Evolutionary conservation across 2,888 invertebrate genomes (phyloP).

Genomic region (Mystacides longicornis): DNA sequence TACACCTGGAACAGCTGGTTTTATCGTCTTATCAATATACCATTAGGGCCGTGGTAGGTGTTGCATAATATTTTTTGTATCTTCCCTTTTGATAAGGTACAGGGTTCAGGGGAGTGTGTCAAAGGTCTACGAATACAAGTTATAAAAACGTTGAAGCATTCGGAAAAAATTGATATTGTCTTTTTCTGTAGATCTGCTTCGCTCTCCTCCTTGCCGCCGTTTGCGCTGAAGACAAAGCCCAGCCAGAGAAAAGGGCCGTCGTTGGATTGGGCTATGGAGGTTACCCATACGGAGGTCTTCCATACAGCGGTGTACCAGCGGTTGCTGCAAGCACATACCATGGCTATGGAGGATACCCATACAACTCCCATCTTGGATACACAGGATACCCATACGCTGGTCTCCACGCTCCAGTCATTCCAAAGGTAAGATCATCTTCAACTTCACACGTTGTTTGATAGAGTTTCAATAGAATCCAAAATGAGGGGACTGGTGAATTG

Average conservation of each 20-base stretch:
- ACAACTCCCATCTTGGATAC: slow-evolving; percentile 25
- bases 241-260: slow-evolving; percentile 45
- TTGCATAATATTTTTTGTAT: too few species aligned
- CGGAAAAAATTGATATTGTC: background rate
- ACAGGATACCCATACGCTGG: slow-evolving; percentile 40
- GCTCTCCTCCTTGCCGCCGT: slow-evolving; percentile 37
- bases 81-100: too few species aligned
- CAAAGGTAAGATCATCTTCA: too few species aligned
- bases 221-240: slow-evolving; percentile 43
- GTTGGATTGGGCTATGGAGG: slow-evolving; percentile 33
- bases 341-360: slow-evolving; percentile 10
- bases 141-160: too few species aligned
- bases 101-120: too few species aligned
- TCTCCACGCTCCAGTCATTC: slow-evolving; percentile 31
- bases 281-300: slow-evolving; percentile 28
- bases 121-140: too few species aligned
- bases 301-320: slow-evolving; percentile 26
- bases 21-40: too few species aligned
- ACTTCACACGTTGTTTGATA: too few species aligned
- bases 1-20: too few species aligned
- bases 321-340: slow-evolving; percentile 9
- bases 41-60: too few species aligned
- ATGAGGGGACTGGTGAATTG: too few species aligned
- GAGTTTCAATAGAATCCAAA: too few species aligned
- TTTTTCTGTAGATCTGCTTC: slow-evolving; percentile 26